Conservation (phyloP, 1,140 invertebrate species). For the Sweltsa coloradensis region DNA sequence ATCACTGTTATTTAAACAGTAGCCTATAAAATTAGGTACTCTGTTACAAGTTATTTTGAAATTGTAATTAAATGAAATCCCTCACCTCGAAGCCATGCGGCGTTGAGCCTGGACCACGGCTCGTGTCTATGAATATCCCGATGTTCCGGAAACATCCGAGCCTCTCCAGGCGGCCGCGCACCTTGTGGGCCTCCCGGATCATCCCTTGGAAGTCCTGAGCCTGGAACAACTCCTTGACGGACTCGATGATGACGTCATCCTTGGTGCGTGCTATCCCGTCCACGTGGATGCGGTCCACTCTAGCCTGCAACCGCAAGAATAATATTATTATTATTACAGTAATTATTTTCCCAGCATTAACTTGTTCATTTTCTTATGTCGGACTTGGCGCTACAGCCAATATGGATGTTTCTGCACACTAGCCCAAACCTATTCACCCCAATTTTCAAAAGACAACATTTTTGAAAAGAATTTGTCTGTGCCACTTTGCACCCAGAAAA, state of each 20-base stretch:
- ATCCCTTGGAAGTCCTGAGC: constrained; percentile 42
- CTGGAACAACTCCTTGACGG: constrained; percentile 57
- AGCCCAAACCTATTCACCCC: no score
- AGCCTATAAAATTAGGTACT: no score
- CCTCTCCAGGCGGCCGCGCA: constrained; percentile 53
- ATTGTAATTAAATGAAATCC: neutral
- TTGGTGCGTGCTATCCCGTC: constrained; percentile 72
- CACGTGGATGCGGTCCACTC: constrained; percentile 65
- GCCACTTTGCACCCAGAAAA: no score
- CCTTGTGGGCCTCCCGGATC: constrained; percentile 43
- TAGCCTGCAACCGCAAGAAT: constrained; percentile 37
- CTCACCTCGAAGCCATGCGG: constrained; percentile 65
- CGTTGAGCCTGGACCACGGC: constrained; percentile 49
- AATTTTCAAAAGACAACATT: no score
- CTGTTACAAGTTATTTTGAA: no score
- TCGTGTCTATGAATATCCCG: constrained; percentile 71
- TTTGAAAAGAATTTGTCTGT: no score
- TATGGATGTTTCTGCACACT: no score
- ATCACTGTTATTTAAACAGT: no score
- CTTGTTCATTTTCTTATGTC: no score
- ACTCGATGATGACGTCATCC: constrained; percentile 64
- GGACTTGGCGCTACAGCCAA: no score
- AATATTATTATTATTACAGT: no score
- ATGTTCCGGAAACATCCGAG: constrained; percentile 76
- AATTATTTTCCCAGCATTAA: no score